phyloP scores from a whole-genome alignment of 2,888 invertebrate species.

The Andrena praecox region DNA sequence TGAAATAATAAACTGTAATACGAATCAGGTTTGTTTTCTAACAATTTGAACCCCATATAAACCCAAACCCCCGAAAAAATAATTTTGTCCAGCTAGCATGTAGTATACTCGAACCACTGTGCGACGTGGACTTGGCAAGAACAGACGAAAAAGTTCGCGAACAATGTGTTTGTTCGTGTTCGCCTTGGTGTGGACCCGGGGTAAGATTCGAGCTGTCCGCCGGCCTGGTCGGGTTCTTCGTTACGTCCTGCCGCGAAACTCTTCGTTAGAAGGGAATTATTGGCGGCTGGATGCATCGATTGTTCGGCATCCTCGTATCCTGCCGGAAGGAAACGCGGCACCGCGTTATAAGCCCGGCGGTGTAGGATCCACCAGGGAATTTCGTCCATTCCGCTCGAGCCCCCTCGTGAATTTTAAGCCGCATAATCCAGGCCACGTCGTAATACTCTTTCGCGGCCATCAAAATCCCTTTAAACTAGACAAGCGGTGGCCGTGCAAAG shows the following conservation, averaged over 20 bases:
- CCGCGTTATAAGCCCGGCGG: constrained; percentile 7
- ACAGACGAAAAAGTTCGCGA: too few relatives aligned
- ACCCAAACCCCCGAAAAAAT: too few relatives aligned
- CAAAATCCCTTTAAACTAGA: constrained; percentile 60
- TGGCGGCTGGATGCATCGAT: constrained; percentile 22
- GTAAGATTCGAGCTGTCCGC: neutral
- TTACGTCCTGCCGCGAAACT: neutral
- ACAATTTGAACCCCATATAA: too few relatives aligned
- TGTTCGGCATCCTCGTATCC: constrained; percentile 6
- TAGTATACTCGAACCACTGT: too few relatives aligned
- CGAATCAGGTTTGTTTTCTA: too few relatives aligned
- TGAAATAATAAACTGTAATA: too few relatives aligned
- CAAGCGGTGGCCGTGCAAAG: constrained; percentile 27
- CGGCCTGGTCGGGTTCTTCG: neutral
- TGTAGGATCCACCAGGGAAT: constrained; percentile 31
- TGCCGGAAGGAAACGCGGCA: too few relatives aligned
- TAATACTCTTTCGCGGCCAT: constrained; percentile 49
- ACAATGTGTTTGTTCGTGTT: too few relatives aligned
- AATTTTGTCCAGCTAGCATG: too few relatives aligned
- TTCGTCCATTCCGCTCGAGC: constrained; percentile 1
- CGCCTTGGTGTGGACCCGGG: too few relatives aligned
- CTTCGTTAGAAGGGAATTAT: neutral
- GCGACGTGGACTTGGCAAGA: too few relatives aligned
- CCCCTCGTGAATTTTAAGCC: constrained; percentile 54
- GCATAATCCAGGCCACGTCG: constrained; percentile 50